phyloP scores from a whole-genome alignment of 92 coral and sea anemone genomes.

The Zoanthus sociatus region DNA sequence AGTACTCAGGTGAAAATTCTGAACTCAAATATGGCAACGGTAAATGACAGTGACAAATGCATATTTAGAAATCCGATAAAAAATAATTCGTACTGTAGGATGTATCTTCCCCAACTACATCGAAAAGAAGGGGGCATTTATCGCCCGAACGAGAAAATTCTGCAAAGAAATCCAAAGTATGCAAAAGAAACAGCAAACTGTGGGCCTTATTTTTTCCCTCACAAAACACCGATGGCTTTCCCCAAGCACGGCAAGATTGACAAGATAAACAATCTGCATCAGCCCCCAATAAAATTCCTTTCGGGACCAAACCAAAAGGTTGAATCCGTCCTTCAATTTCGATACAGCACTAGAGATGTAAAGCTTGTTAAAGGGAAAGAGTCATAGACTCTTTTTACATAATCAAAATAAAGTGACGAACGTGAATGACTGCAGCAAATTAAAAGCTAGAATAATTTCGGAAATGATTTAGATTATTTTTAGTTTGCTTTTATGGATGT shows the following conservation, averaged over 20 bases:
- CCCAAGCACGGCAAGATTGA: slow-evolving; percentile 28
- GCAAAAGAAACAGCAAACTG: slow-evolving; percentile 9
- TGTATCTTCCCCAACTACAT: slow-evolving; percentile 67
- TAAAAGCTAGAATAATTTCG: not conserved
- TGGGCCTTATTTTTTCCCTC: slow-evolving; percentile 1
- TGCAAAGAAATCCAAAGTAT: slow-evolving; percentile 60
- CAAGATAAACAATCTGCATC: not conserved
- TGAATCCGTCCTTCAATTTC: slow-evolving; percentile 15
- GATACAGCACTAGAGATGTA: not conserved
- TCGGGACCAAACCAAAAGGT: not conserved
- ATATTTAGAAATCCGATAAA: not conserved
- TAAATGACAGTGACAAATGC: slow-evolving; percentile 18
- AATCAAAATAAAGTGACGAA: not conserved
- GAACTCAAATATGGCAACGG: slow-evolving; percentile 31
- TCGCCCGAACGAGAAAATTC: slow-evolving; percentile 54
- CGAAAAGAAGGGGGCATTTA: slow-evolving; percentile 52
- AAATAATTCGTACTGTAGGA: slow-evolving; percentile 54
- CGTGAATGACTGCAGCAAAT: not conserved
- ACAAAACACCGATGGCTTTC: not conserved
- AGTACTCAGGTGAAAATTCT: slow-evolving; percentile 21
- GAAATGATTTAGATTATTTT: not conserved
- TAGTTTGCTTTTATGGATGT: too few relatives aligned
- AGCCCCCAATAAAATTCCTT: not conserved
- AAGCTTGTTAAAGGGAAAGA: not conserved
- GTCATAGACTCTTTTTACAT: not conserved